phyloP scores from a whole-genome alignment of 2,888 invertebrate genomes.

The Troides oblongomaculatus region DNA sequence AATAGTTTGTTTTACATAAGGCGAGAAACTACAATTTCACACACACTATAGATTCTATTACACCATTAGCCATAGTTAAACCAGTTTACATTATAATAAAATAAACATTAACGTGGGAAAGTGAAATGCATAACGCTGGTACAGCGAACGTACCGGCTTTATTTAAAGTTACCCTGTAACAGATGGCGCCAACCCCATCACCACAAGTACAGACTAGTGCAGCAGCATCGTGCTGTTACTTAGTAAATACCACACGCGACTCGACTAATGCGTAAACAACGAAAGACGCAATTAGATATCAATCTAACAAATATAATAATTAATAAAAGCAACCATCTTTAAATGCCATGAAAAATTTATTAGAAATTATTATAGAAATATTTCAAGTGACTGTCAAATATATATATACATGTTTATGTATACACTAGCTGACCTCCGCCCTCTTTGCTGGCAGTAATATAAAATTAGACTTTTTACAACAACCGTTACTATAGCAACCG shows the following conservation, averaged over 20 bases:
- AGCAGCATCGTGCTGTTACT: not conserved
- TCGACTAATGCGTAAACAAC: not conserved
- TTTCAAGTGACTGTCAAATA: too few relatives aligned
- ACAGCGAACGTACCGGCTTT: conserved; percentile 1
- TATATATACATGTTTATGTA: too few relatives aligned
- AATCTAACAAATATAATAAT: not conserved
- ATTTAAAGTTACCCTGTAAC: conserved; percentile 23
- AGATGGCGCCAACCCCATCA: conserved; percentile 35
- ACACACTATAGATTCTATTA: not conserved
- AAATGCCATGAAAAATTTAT: too few relatives aligned
- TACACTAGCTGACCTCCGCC: too few relatives aligned
- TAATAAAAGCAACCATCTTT: too few relatives aligned
- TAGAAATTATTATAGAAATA: too few relatives aligned
- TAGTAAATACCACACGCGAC: not conserved
- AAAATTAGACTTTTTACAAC: too few relatives aligned
- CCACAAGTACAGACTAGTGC: conserved; percentile 3
- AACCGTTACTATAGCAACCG: too few relatives aligned
- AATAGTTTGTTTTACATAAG: not conserved
- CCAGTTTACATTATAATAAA: conserved; percentile 21
- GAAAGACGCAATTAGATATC: not conserved
- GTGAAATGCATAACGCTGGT: conserved; percentile 5
- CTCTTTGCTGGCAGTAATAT: too few relatives aligned
- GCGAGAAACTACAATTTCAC: not conserved
- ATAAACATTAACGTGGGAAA: conserved; percentile 25
- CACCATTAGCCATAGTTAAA: conserved; percentile 11